Percentiles rank a stretch among this genome's conserved stretches.
Evolutionary conservation across 2,797 vertebrate species (phyloP).

Genomic region (Rallus crepitans): DNA sequence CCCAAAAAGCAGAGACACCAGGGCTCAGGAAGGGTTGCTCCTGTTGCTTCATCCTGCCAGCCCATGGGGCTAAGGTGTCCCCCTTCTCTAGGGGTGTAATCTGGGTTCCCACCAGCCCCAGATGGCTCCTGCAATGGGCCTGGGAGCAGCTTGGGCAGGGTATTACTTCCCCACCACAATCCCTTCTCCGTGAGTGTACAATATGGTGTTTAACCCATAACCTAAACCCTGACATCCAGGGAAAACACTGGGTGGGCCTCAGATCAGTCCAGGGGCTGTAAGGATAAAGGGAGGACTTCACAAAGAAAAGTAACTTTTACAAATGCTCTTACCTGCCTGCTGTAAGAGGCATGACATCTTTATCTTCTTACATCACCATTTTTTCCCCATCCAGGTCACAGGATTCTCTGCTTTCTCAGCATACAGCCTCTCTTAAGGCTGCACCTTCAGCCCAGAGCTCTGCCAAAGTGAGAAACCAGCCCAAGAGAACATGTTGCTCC

Average conservation of each 20-base stretch:
- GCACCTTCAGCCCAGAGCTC: neutral
- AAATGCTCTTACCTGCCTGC: neutral
- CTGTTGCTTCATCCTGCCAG: neutral
- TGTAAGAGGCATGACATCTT: neutral
- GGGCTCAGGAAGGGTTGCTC: neutral
- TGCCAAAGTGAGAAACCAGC: neutral
- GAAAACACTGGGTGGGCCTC: neutral
- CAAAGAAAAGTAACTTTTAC: neutral
- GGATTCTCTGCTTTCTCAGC: neutral
- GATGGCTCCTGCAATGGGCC: neutral
- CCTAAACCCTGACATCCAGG: neutral
- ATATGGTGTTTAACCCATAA: neutral
- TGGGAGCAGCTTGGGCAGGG: neutral
- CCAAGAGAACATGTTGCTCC: neutral
- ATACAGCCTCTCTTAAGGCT: neutral
- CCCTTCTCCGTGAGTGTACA: neutral
- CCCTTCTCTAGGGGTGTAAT: neutral
- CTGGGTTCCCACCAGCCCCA: neutral
- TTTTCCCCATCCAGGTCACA: neutral
- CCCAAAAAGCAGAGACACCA: neutral
- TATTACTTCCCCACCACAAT: neutral
- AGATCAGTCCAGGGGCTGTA: neutral
- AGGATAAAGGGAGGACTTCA: neutral
- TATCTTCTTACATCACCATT: neutral
- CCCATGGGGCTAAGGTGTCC: fast-evolving